Evolutionary conservation across 2,888 invertebrate species (phyloP).

Genomic region (Branchellion lobata): DNA sequence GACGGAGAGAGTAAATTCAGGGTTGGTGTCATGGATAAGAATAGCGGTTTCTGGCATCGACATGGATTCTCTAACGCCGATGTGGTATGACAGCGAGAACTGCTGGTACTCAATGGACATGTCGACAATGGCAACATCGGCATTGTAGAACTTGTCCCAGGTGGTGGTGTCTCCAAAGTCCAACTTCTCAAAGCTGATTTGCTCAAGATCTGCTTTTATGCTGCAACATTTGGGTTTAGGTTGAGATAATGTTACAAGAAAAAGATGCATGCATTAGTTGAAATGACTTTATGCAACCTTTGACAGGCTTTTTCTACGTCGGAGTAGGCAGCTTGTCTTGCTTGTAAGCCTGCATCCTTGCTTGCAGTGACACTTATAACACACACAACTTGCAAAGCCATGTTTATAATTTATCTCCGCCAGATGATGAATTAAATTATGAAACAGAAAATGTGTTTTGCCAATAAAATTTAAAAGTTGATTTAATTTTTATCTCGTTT

Average conservation of each 20-base stretch:
- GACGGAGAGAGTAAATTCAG: conserved; percentile 80
- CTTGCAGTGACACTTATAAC: conserved; percentile 47
- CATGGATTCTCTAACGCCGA: conserved; percentile 95
- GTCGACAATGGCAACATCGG: conserved; percentile 94
- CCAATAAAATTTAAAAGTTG: too few relatives aligned
- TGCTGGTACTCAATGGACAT: conserved; percentile 82
- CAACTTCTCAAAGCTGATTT: conserved; percentile 78
- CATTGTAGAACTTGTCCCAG: conserved; percentile 93
- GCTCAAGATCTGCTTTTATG: conserved; percentile 55
- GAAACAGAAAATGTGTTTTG: too few relatives aligned
- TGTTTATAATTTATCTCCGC: background rate
- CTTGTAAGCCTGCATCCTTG: conserved; percentile 45
- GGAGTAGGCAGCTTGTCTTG: conserved; percentile 47
- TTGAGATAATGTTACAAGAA: background rate
- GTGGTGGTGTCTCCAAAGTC: conserved; percentile 96
- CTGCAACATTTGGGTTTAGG: conserved; percentile 51
- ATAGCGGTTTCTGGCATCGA: conserved; percentile 88
- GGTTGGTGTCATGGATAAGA: conserved; percentile 70
- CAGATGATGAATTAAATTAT: too few relatives aligned
- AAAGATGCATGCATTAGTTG: background rate
- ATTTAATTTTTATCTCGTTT: too few relatives aligned
- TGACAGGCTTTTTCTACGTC: conserved; percentile 49
- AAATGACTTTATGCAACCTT: conserved; percentile 41
- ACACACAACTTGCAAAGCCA: conserved; percentile 50
- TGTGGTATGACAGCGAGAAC: conserved; percentile 88